These are phyloP conservation scores for Philotrypesis tridentata DNA, from an alignment of 1,140 invertebrate species.

Conservation along the genomic window DNA sequence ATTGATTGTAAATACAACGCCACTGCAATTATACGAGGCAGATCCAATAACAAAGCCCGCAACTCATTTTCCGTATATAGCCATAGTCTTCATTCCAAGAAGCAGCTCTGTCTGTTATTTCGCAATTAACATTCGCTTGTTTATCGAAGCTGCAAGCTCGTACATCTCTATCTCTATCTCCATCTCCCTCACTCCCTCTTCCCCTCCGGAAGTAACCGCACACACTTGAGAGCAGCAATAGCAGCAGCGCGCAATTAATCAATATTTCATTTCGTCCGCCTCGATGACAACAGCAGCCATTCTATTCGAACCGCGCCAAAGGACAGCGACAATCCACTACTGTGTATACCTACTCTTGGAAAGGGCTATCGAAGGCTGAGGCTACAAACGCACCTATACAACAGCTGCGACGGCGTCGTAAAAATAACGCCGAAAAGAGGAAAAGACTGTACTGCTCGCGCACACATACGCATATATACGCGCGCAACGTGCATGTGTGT, in stretches of 20 bases:
- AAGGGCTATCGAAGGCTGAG: background rate
- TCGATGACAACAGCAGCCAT: background rate
- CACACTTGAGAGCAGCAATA: background rate
- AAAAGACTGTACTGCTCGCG: too few species aligned
- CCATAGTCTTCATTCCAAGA: background rate
- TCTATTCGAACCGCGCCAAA: background rate
- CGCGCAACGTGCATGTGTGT: too few species aligned
- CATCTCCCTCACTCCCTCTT: too few species aligned
- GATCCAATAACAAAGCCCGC: background rate
- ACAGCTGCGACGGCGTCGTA: background rate
- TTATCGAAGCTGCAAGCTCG: background rate
- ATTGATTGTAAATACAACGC: too few species aligned
- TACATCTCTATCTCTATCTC: background rate
- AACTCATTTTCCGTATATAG: background rate
- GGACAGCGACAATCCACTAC: background rate
- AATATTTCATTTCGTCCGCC: conserved; percentile 7
- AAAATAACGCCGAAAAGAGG: background rate
- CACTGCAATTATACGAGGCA: too few species aligned
- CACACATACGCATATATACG: too few species aligned
- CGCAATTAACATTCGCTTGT: background rate
- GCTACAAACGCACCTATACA: background rate
- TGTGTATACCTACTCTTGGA: background rate
- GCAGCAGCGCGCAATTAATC: background rate
- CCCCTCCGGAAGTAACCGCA: background rate
- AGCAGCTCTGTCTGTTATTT: background rate